Percentiles rank a stretch among this genome's conserved stretches.
These are phyloP conservation scores for Ophioninae sp. DNA, from an alignment of 2,888 invertebrate genomes.

Conservation along the genomic window DNA sequence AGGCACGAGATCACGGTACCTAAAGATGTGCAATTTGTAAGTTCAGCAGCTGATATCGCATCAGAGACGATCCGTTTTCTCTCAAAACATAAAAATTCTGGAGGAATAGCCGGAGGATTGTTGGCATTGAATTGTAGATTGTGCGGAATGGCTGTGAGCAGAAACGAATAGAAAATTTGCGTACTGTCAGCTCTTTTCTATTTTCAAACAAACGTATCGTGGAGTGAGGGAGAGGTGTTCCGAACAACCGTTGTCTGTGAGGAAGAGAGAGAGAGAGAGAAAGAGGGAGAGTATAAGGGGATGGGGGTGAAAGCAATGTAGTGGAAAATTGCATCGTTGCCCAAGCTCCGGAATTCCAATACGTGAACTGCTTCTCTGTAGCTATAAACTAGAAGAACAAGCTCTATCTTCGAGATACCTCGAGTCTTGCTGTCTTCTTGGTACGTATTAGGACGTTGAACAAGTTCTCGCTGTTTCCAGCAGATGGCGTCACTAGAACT, in stretches of 20 bases:
- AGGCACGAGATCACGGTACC: neutral
- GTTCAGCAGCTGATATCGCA: neutral
- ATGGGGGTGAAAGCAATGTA: slow-evolving; percentile 20
- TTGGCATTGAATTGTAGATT: neutral
- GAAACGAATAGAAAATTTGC: slow-evolving; percentile 39
- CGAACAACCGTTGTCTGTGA: neutral
- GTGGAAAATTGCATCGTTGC: slow-evolving; percentile 53
- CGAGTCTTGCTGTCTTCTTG: slow-evolving; percentile 3
- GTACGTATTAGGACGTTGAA: neutral
- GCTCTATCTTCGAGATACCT: slow-evolving; percentile 10
- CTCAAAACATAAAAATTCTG: neutral
- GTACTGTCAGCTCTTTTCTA: slow-evolving; percentile 35
- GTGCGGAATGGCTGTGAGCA: neutral
- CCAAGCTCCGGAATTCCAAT: slow-evolving; percentile 51
- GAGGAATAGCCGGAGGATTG: neutral
- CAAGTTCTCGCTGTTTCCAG: neutral
- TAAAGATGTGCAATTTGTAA: neutral
- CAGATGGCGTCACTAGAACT: too few species aligned
- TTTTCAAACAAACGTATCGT: neutral
- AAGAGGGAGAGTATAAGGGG: neutral
- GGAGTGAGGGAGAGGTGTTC: neutral
- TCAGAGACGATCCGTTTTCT: neutral
- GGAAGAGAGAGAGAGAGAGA: neutral
- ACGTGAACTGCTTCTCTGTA: slow-evolving; percentile 30
- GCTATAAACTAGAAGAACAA: slow-evolving; percentile 11